Evolutionary conservation across 2,113 vertebrate genomes (phyloP).

Genomic region (Noctilio leporinus): DNA sequence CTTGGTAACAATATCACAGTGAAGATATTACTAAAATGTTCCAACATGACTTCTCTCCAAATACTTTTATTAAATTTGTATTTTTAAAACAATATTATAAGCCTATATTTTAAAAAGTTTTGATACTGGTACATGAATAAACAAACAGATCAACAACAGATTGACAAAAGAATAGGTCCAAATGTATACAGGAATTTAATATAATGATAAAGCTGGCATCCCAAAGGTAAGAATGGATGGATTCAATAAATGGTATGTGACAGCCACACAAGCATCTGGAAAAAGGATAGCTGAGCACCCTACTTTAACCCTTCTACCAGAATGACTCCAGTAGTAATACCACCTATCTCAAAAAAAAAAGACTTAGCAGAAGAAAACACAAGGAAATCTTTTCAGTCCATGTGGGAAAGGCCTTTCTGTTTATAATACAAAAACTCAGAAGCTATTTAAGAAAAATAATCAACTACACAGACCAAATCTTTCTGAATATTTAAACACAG

Average conservation of each 20-base stretch:
- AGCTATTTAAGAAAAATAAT: background rate
- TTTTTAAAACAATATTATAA: background rate
- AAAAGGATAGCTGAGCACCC: background rate
- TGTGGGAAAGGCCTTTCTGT: background rate
- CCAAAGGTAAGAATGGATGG: background rate
- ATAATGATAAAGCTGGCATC: background rate
- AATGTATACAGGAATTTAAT: background rate
- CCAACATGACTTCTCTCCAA: background rate
- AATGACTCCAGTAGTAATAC: background rate
- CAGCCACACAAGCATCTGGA: background rate
- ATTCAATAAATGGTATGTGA: background rate
- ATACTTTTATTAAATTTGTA: background rate
- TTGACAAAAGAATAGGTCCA: background rate
- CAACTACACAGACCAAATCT: background rate
- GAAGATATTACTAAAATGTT: background rate
- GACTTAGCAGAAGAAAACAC: background rate
- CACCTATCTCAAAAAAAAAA: background rate
- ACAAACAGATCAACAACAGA: background rate
- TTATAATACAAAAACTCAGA: background rate
- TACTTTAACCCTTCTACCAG: background rate
- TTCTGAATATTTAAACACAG: background rate
- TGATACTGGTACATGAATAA: background rate
- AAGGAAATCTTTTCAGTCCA: background rate
- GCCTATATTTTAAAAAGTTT: background rate
- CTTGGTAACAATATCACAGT: background rate